Percentiles rank a stretch among this genome's conserved stretches.
Evolutionary conservation across 2,888 invertebrate species (phyloP).

Genomic region (Lycaena phlaeas): DNA sequence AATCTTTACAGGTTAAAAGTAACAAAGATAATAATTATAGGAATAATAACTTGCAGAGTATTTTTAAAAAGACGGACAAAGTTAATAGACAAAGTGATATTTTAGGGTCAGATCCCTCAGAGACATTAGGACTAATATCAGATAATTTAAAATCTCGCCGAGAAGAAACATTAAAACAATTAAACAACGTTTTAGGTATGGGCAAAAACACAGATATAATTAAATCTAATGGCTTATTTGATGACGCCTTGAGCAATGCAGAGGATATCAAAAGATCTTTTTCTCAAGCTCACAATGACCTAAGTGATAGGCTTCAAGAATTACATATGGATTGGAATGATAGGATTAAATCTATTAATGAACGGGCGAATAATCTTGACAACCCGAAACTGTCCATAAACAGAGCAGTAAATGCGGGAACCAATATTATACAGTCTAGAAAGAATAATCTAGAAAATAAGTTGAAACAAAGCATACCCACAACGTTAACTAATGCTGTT

Average conservation of each 20-base stretch:
- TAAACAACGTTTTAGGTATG: conserved; percentile 34
- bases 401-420: background rate
- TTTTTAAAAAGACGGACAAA: conserved; percentile 18
- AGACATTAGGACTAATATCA: conserved; percentile 20
- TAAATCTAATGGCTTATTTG: conserved; percentile 18
- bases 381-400: conserved; percentile 3
- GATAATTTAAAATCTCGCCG: conserved; percentile 31
- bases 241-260: conserved; percentile 26
- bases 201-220: conserved; percentile 20
- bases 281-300: conserved; percentile 33
- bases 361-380: conserved; percentile 15
- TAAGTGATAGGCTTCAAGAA: conserved; percentile 44
- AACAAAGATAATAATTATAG: background rate
- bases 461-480: background rate
- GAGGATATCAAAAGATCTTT: conserved; percentile 36
- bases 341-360: conserved; percentile 31
- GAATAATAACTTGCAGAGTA: conserved; percentile 14
- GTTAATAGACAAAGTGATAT: conserved; percentile 4
- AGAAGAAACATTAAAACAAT: conserved; percentile 33
- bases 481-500: background rate
- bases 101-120: conserved; percentile 10
- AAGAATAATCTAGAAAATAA: background rate
- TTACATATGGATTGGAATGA: conserved; percentile 47
- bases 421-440: background rate
- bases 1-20: background rate